These are phyloP conservation scores for Tragelaphus eurycerus DNA, from an alignment of 2,797 vertebrate species.

Conservation along the genomic window DNA sequence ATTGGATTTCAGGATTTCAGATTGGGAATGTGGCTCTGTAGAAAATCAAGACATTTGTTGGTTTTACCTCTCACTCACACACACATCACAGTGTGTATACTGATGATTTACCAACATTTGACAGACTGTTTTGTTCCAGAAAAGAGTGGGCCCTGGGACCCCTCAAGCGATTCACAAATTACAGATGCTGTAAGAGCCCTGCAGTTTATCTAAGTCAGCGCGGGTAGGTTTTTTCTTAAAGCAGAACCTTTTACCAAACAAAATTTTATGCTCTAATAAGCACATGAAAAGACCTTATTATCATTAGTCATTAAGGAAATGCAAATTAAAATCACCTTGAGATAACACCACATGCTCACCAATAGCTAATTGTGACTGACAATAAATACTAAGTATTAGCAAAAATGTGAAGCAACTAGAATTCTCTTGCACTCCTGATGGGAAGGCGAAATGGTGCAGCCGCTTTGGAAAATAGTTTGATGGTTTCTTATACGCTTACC, in stretches of 20 bases:
- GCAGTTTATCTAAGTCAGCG: neutral
- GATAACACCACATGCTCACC: neutral
- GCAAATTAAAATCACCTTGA: slow-evolving; percentile 17
- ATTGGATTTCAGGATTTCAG: slow-evolving; percentile 23
- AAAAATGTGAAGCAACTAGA: neutral
- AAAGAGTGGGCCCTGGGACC: neutral
- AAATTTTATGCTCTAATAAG: neutral
- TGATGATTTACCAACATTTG: neutral
- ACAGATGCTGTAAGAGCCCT: neutral
- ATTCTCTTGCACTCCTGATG: neutral
- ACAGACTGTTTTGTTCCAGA: neutral
- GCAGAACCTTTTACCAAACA: neutral
- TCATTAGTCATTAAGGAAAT: neutral
- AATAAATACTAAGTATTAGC: neutral
- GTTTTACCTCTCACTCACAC: neutral
- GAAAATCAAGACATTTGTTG: neutral
- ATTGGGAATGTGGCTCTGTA: neutral
- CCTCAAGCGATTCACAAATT: neutral
- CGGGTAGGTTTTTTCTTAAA: neutral
- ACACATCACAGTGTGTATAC: neutral
- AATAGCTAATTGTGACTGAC: neutral
- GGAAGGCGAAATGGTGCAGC: neutral
- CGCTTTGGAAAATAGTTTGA: neutral
- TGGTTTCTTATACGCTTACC: neutral
- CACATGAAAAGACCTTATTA: neutral